These are phyloP conservation scores for Mesorhabditis spiculigera DNA, from an alignment of 2,888 invertebrate genomes.

Conservation along the genomic window DNA sequence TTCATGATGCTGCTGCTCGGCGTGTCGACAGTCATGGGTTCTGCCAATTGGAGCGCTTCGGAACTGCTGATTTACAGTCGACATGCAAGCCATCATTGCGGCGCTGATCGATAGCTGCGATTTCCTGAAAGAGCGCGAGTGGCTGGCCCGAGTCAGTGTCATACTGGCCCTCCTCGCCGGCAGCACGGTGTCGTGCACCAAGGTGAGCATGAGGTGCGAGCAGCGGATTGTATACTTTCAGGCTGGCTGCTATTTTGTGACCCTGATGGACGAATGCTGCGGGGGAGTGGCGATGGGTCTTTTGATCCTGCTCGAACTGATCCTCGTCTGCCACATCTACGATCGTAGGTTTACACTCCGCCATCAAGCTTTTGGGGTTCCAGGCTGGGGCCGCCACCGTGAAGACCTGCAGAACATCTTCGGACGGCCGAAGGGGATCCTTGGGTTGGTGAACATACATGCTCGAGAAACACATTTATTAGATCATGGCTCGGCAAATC, in stretches of 20 bases:
- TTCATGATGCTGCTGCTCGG: slow-evolving; percentile 60
- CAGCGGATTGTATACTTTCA: slow-evolving; percentile 10
- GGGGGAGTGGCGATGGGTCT: slow-evolving; percentile 33
- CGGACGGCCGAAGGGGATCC: slow-evolving; percentile 19
- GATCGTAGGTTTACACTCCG: slow-evolving; percentile 17
- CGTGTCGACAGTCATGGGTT: slow-evolving; percentile 41
- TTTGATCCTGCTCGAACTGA: slow-evolving; percentile 27
- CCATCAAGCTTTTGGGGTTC: neutral
- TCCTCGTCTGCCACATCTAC: slow-evolving; percentile 37
- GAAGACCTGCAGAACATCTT: slow-evolving; percentile 43
- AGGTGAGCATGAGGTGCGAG: neutral
- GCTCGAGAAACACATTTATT: neutral
- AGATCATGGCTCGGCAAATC: neutral
- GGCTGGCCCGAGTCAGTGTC: neutral
- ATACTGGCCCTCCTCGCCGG: neutral
- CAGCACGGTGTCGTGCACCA: neutral
- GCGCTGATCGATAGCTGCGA: slow-evolving; percentile 17
- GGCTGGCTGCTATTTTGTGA: slow-evolving; percentile 46
- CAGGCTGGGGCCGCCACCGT: slow-evolving; percentile 28
- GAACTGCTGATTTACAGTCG: neutral
- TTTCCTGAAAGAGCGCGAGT: neutral
- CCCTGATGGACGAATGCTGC: slow-evolving; percentile 42
- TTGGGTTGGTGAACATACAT: no score
- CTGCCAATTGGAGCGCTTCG: neutral
- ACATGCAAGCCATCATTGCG: neutral